Conservation (phyloP, 2,113 vertebrate genomes). For the Gallinago paraguaiae region DNA sequence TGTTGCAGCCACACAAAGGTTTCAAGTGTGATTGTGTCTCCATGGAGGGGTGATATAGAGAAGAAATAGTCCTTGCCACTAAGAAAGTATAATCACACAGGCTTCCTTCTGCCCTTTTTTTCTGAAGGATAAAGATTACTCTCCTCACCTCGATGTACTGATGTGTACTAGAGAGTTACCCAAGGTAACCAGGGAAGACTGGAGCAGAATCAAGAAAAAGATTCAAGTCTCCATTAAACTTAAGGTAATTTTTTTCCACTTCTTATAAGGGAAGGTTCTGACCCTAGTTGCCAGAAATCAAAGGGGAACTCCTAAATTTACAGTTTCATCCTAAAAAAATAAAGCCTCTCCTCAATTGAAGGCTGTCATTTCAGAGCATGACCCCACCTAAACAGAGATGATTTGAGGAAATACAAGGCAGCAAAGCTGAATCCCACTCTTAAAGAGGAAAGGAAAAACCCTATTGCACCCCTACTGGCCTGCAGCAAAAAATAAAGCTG, state of each 20-base stretch:
- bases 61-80: neutral
- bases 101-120: neutral
- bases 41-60: neutral
- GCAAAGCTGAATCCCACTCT: neutral
- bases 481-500: neutral
- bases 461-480: neutral
- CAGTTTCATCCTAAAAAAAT: neutral
- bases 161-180: neutral
- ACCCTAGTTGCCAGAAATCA: neutral
- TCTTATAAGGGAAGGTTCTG: neutral
- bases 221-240: neutral
- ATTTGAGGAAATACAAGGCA: neutral
- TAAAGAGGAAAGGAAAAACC: neutral
- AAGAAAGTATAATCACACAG: neutral
- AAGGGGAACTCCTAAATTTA: neutral
- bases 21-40: neutral
- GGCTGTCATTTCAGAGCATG: neutral
- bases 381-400: neutral
- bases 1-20: rapidly evolving
- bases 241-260: neutral
- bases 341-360: neutral
- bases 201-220: neutral
- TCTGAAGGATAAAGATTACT: neutral
- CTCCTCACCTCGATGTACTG: neutral
- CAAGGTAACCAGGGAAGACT: neutral